Base-by-base conservation (phyloP, 2,113 vertebrate genomes). In the Pseudorasbora parva region DNA sequence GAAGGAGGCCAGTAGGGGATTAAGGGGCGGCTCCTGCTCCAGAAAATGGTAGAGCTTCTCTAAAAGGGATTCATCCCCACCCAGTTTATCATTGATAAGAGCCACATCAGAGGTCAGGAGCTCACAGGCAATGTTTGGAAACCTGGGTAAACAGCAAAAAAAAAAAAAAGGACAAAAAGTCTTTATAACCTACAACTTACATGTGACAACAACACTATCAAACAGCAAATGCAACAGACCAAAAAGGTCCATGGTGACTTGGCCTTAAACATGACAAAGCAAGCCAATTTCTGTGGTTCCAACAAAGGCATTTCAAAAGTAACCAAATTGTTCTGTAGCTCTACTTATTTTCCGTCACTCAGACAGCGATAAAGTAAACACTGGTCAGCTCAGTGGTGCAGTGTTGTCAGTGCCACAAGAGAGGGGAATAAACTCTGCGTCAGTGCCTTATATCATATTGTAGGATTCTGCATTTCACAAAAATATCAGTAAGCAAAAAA, bases 1-100 rank as follows among this genome's bases (percentile, higher is more conserved):
- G 92, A 99, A 99, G 86, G 97, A 99, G 93, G 98, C 98, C 14
- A 99, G 94, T 88, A 99, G 92, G 5, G 98, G 97, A 88, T 99
- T 99, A 84, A 99, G 91, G 0, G 97, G 98, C 0, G 97, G 95
- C 88, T 97, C 96, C 2, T 94, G 96, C 80, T 96, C 95, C 91
- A 99, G 87, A 91, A 99, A 98, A 88, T 94, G 92, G 4, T 97
- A 98, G 11, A 99, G 96, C 86, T 95, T 95, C 78, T 95, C 94
- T 59, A 98, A 94, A 83, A 99, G 93, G 45, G 93, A 92, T 81
- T 97, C 96, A 0, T 99, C 96, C 37, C 92, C 96, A 0, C 96
- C 97, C 2, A 99, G 93, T 56, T 96, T 95, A 92, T 99, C 98
- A 1, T 97, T 99, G 88, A 99, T 97, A 87, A 97, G 95, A 0